Conservation (phyloP, 2,113 vertebrate genomes). For the Perccottus glenii region DNA sequence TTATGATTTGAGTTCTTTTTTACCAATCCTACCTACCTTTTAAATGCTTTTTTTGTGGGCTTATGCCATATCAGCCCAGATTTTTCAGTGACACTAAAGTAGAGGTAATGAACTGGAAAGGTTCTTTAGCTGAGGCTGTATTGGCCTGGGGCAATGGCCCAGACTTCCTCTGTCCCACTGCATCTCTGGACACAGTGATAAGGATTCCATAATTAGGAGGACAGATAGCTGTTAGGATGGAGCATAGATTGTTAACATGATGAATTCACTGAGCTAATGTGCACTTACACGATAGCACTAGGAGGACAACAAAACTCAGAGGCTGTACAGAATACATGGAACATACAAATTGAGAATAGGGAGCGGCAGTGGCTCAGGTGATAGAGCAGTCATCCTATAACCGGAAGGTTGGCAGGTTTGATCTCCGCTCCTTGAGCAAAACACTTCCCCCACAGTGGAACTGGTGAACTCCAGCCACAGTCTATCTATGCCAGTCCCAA, state of each 20-base stretch:
- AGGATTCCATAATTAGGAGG: slow-evolving; percentile 49
- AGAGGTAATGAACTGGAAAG: slow-evolving; percentile 63
- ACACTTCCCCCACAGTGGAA: too few species aligned
- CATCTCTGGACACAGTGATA: slow-evolving; percentile 41
- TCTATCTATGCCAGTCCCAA: too few species aligned
- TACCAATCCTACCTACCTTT: not conserved
- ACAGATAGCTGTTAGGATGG: slow-evolving; percentile 35
- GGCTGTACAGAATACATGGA: too few species aligned
- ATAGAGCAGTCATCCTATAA: too few species aligned
- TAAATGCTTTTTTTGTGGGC: not conserved
- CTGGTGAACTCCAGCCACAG: too few species aligned
- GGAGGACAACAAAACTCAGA: not conserved
- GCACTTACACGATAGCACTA: slow-evolving; percentile 29
- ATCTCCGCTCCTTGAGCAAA: too few species aligned
- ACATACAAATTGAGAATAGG: too few species aligned
- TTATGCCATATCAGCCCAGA: slow-evolving; percentile 8
- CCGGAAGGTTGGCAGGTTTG: too few species aligned
- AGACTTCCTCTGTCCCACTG: slow-evolving; percentile 56
- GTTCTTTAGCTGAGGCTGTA: slow-evolving; percentile 36
- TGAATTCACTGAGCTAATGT: slow-evolving; percentile 28
- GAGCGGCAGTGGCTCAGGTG: too few species aligned
- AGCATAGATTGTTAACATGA: slow-evolving; percentile 51
- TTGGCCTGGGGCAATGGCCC: slow-evolving; percentile 49
- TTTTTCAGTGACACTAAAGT: slow-evolving; percentile 27
- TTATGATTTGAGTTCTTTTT: too few species aligned